Evolutionary conservation across 2,888 invertebrate species (phyloP), one percentile per base, ranked within the genome.

Genomic region (Acrobasis suavella): DNA sequence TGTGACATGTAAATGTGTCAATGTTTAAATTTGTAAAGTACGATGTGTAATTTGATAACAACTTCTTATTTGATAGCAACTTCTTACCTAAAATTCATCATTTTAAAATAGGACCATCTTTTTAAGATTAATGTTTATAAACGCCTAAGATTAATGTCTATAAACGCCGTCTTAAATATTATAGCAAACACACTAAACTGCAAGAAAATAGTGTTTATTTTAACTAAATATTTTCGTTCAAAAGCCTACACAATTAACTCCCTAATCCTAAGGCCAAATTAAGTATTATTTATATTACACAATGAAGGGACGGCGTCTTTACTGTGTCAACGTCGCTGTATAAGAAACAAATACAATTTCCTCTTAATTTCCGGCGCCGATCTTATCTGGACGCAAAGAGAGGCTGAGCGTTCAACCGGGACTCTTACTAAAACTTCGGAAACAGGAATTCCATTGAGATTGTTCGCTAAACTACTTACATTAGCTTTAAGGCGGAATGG

Each of bases 271-370:
- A 66, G 39, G 49, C 59, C 61, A 62, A 67, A 83, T 83, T 80
- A 75, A 71, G 70, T 73, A 79, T 76, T 78, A 80, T 82, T 80
- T 79, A 77, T 66, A 68, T 65, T 76, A 76, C 67, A 72, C 63
- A 71, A 69, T 64, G 71, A 64, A 71, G 70, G 73, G 69, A 78
- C 75, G 73, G 71, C 67, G 77, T 71, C 76, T 81, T 82, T 85
- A 85, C 85, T 88, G 80, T 81, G 81, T 82, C 77, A 74, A 73
- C 80, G 81, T 76, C 76, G 80, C 82, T 85, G 77, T 84, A 80
- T 86, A 87, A 86, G 89, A 89, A 90, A 90, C 89, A 90, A 90
- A 90, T 85, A 90, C 89, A 88, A 91, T 91, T 91, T 91, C 90
- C 90, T 79, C 80, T 86, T 89, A 89, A 91, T 90, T 90, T 90